Conservation (phyloP, 2,888 invertebrate genomes). For the Diaphora mendica region DNA sequence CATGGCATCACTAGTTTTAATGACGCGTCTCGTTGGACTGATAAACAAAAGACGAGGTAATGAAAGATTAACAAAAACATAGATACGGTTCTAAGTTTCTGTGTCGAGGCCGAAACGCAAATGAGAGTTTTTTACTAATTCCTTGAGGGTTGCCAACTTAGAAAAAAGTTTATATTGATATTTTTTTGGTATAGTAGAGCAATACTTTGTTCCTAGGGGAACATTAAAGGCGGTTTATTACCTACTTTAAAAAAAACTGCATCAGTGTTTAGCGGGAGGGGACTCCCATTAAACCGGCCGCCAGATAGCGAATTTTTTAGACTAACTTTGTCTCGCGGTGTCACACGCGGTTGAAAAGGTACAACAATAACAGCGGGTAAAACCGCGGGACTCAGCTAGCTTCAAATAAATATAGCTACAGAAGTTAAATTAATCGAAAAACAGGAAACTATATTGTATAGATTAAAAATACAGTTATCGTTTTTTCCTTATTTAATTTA, state of each 20-base stretch:
- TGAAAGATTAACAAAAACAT: background rate
- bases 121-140: background rate
- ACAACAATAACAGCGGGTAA: no score
- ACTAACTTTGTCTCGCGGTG: no score
- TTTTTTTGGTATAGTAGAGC: no score
- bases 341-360: no score
- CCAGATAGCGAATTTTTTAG: no score
- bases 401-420: background rate
- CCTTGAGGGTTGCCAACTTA: background rate
- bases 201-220: no score
- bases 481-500: background rate
- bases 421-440: background rate
- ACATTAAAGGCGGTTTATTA: no score
- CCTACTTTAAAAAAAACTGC: no score
- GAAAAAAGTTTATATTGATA: background rate
- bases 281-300: no score
- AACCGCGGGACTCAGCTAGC: no score
- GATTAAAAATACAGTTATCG: background rate
- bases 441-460: background rate
- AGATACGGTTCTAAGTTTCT: slow-evolving; percentile 5
- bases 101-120: background rate
- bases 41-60: background rate
- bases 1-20: background rate
- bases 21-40: background rate
- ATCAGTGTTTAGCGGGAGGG: no score